Base-by-base conservation (phyloP, 1,140 invertebrate species). In the Pseudomyrmex pallidus region DNA sequence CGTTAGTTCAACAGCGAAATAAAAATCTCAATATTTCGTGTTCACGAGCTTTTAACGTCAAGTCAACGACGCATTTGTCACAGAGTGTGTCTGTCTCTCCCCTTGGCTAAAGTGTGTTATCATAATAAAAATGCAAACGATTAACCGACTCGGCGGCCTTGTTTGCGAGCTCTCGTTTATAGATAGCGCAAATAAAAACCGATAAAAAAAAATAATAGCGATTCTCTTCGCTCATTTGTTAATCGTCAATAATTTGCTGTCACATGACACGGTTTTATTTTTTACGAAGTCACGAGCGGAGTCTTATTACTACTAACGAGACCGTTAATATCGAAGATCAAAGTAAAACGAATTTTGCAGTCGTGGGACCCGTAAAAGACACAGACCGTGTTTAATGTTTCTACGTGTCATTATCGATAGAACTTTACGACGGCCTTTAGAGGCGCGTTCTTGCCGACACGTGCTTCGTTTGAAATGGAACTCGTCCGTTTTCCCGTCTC, bases 381-480 rank as follows among this genome's bases (percentile, higher is more conserved):
- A 35, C 35, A 17, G 72, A 20, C 48, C 20, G 66, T 80, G 66
- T 80, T 80, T 72, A 72, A 22, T 48, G 66, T 80, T 80, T 80
- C 56, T 52, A 63, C 56, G 48, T 56, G 25, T 48, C 74, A 61
- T 59, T 70, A 85, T 82, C 68, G 68, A 59, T 44, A 59, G 68
- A 74, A 82, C 48, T 86, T 86, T 86, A 82, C 76, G 84, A 86
- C 46, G 35, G 17, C 9, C 13, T 52, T 64, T 54, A 52, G 52
- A 17, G 44, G n/a, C 82, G 59, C 62, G 62, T 77, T 9, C n/a
- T 10, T 52, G 2, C 13, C 15, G 50, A 68, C 66, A 57, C 67
- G 48, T 82, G 64, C 13, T 86, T 76, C 74, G 78, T 83, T 86
- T 86, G 72, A 86, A 77, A 68, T 77, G 59, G 44, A 52, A 48